These are phyloP conservation scores for Zaprionus inermis DNA, from an alignment of 1,140 invertebrate species.

Conservation along the genomic window DNA sequence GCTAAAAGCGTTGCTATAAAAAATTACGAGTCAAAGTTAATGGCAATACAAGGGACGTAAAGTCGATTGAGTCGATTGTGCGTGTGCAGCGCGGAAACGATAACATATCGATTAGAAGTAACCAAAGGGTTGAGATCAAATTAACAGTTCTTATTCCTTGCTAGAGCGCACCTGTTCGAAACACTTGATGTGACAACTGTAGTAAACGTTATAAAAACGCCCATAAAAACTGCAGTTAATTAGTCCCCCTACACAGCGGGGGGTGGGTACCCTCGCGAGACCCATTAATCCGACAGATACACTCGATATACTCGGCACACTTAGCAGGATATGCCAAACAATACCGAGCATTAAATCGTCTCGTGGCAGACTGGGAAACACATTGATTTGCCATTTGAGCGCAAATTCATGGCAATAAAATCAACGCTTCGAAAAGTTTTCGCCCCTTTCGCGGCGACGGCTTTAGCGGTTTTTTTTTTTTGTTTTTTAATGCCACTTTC, in stretches of 20 bases:
- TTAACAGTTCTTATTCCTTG: not conserved
- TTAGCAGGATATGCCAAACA: constrained; percentile 32
- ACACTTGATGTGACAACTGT: not conserved
- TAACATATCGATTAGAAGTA: constrained; percentile 20
- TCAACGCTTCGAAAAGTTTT: constrained; percentile 65
- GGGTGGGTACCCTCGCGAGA: no score
- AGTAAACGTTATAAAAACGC: not conserved
- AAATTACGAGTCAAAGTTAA: constrained; percentile 55
- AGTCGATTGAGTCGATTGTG: not conserved
- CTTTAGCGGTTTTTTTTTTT: no score
- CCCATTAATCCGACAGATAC: not conserved
- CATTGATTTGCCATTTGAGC: constrained; percentile 81
- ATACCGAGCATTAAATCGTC: constrained; percentile 72
- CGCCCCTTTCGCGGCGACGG: not conserved
- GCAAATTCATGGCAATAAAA: constrained; percentile 80
- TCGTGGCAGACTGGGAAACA: constrained; percentile 71
- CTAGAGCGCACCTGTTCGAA: not conserved
- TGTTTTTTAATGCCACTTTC: constrained; percentile 81
- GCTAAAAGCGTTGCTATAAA: constrained; percentile 75
- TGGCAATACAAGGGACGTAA: constrained; percentile 34
- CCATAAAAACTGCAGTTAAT: constrained; percentile 4
- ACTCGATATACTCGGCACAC: not conserved
- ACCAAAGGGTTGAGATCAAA: not conserved
- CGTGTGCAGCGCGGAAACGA: not conserved
- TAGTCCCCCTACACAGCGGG: not conserved